Percentiles rank a stretch among this genome's conserved stretches.
Conservation (phyloP, 1,140 invertebrate species). For the Lepidurus apus region DNA sequence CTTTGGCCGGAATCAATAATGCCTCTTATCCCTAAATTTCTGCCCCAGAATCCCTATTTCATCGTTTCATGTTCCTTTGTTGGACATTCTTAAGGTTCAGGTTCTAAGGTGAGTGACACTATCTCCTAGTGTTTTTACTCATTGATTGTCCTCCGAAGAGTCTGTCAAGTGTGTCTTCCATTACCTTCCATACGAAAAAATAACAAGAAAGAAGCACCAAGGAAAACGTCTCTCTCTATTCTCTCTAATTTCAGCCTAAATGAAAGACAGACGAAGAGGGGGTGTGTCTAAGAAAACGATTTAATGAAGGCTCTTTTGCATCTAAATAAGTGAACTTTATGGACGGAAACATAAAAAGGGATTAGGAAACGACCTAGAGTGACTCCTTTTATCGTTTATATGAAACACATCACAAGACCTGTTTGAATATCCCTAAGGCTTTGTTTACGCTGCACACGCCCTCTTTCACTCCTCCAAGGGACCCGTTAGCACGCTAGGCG, state of each 20-base stretch:
- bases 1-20: neutral
- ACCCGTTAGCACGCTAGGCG: neutral
- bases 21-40: neutral
- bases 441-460: neutral
- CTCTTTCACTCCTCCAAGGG: neutral
- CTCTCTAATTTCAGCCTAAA: no score
- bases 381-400: neutral
- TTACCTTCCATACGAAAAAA: no score
- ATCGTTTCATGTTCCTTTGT: neutral
- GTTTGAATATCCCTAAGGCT: constrained; percentile 10
- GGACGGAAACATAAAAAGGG: neutral
- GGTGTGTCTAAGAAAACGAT: no score
- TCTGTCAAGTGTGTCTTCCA: no score
- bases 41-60: neutral
- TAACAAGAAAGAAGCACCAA: no score
- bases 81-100: no score
- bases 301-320: no score
- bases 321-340: neutral
- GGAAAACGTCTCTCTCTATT: no score
- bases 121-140: no score
- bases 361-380: neutral
- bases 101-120: no score
- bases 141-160: no score
- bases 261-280: no score
- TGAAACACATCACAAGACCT: constrained; percentile 12